A percentile compares a stretch with the other conserved stretches of the same genome.
These are phyloP conservation scores for Formica selysi DNA, from an alignment of 1,140 invertebrate species.

Conservation along the genomic window DNA sequence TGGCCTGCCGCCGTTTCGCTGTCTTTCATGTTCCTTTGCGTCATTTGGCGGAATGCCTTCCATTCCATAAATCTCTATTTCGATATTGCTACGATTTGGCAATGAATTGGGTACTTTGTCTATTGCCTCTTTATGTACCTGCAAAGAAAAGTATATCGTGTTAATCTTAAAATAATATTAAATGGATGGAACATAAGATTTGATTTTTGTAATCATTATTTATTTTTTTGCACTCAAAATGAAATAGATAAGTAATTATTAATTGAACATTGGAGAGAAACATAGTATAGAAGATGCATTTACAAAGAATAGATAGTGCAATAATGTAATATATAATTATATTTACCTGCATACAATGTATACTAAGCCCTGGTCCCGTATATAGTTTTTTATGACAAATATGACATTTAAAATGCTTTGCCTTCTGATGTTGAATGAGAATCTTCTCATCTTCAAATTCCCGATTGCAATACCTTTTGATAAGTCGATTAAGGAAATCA, in stretches of 20 bases:
- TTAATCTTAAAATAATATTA: conserved; percentile 28
- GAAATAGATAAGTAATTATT: no score
- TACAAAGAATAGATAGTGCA: no score
- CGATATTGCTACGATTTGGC: conserved; percentile 98
- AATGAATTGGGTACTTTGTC: conserved; percentile 99
- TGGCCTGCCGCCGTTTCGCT: conserved; percentile 89
- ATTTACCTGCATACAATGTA: conserved; percentile 99
- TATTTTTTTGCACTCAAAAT: no score
- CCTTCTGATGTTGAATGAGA: conserved; percentile 99
- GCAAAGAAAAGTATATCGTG: conserved; percentile 60
- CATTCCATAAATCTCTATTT: conserved; percentile 99
- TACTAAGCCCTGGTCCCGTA: conserved; percentile 98
- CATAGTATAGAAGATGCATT: no score
- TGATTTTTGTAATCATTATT: no score
- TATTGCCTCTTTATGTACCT: conserved; percentile 99
- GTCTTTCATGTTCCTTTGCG: conserved; percentile 96
- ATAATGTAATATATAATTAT: conserved; percentile 3
- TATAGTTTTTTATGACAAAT: conserved; percentile 99
- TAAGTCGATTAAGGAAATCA: conserved; percentile 84
- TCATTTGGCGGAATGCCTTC: conserved; percentile 99
- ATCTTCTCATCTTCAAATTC: conserved; percentile 99
- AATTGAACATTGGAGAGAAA: no score
- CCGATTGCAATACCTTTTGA: conserved; percentile 98
- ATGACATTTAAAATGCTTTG: conserved; percentile 99
- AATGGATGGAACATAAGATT: not conserved